A percentile compares a stretch with the other conserved stretches of the same genome.
phyloP scores from a whole-genome alignment of 2,797 vertebrate species.

The Brotogeris chrysoptera region DNA sequence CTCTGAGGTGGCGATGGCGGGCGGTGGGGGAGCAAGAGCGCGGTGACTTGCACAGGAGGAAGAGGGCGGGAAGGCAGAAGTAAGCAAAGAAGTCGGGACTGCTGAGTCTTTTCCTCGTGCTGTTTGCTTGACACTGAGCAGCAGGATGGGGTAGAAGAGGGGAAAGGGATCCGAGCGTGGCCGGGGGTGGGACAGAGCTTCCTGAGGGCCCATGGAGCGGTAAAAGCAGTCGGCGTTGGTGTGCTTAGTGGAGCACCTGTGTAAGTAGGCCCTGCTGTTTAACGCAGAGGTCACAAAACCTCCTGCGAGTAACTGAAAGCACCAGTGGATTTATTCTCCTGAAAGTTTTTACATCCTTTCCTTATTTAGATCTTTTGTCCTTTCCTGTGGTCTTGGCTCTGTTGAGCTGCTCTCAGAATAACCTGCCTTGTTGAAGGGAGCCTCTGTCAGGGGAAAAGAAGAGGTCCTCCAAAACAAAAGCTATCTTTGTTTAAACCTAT shows the following conservation, averaged over 20 bases:
- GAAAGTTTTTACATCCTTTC: neutral
- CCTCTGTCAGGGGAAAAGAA: neutral
- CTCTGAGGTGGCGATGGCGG: too few species aligned
- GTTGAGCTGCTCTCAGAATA: neutral
- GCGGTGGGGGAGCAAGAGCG: too few species aligned
- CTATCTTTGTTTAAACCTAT: constrained; percentile 36
- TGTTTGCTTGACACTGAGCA: accelerated
- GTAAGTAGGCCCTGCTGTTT: neutral
- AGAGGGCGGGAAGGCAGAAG: neutral
- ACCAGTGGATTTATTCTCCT: neutral
- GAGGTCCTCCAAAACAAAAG: neutral
- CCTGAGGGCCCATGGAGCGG: accelerated
- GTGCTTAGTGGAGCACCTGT: neutral
- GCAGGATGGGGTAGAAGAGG: neutral
- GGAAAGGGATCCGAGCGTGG: accelerated
- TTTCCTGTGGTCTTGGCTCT: neutral
- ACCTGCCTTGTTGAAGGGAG: constrained; percentile 10
- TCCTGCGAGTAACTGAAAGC: neutral
- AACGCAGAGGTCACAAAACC: neutral
- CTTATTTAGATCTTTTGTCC: neutral
- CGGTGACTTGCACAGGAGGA: neutral
- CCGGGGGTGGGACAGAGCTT: accelerated
- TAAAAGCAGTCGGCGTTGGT: neutral
- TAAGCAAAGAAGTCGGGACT: neutral
- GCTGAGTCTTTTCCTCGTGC: neutral